Evolutionary conservation across 2,113 vertebrate species (phyloP).

Genomic region (Cephalopterus ornatus): DNA sequence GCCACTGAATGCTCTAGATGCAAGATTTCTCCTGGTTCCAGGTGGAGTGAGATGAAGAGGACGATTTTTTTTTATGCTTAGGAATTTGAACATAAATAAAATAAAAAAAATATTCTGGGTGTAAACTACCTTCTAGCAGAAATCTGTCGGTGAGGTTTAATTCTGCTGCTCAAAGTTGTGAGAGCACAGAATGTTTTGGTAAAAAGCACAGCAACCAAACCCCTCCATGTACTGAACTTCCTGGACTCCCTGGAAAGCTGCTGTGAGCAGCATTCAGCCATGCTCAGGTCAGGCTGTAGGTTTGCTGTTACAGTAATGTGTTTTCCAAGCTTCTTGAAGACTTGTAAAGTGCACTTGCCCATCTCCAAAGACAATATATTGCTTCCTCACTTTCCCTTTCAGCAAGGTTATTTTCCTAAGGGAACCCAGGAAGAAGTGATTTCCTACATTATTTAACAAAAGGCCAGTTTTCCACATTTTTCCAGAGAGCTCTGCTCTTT

Average conservation of each 20-base stretch:
- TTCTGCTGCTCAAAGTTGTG: background rate
- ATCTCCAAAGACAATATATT: background rate
- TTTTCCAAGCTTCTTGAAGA: background rate
- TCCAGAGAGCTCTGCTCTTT: background rate
- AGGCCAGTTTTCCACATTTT: background rate
- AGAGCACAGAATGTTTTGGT: background rate
- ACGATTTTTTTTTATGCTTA: background rate
- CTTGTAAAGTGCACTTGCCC: background rate
- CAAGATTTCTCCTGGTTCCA: background rate
- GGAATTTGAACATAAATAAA: background rate
- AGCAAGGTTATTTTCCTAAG: background rate
- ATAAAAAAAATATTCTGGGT: background rate
- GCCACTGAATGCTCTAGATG: background rate
- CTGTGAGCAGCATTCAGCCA: background rate
- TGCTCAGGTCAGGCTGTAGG: background rate
- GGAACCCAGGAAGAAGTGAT: background rate
- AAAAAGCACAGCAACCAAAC: background rate
- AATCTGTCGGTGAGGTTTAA: background rate
- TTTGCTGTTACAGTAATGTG: background rate
- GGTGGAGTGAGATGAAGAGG: background rate
- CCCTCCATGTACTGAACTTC: background rate
- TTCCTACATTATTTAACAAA: constrained; percentile 35
- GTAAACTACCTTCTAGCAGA: background rate
- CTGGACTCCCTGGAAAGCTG: background rate
- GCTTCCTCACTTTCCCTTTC: background rate